A percentile compares a stretch with the other conserved stretches of the same genome.
Evolutionary conservation across 2,888 invertebrate species (phyloP).

Genomic region (Dasypogon diadema): DNA sequence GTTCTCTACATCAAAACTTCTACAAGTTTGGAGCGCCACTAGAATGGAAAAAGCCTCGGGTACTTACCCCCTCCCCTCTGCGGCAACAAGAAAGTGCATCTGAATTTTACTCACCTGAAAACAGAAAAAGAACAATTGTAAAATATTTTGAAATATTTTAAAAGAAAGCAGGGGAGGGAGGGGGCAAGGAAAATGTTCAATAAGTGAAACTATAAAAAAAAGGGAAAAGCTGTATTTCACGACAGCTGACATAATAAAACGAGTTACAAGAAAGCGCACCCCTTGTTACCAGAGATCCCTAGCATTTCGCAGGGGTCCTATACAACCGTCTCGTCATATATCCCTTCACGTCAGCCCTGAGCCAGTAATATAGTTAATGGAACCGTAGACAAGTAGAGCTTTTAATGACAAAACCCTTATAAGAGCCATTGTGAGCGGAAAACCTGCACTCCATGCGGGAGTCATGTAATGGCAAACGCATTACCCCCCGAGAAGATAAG

Average conservation of each 20-base stretch:
- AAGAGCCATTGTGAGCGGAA: conserved; percentile 41
- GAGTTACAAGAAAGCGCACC: not conserved
- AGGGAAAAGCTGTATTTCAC: not conserved
- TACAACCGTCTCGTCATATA: not conserved
- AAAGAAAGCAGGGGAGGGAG: conserved; percentile 9
- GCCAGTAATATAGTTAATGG: conserved; percentile 46
- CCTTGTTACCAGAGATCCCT: not conserved
- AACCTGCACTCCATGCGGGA: conserved; percentile 25
- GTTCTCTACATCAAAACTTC: conserved; percentile 29
- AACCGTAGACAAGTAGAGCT: conserved; percentile 45
- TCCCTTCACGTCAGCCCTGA: not conserved
- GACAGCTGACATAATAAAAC: no score
- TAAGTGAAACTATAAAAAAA: conserved; percentile 14
- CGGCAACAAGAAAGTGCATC: conserved; percentile 26
- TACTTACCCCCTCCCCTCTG: not conserved
- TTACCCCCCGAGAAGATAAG: conserved; percentile 31
- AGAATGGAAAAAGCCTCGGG: not conserved
- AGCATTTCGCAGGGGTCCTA: not conserved
- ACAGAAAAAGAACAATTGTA: conserved; percentile 41
- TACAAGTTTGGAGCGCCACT: not conserved
- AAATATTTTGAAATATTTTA: conserved; percentile 49
- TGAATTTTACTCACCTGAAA: conserved; percentile 48
- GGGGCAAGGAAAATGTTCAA: conserved; percentile 1
- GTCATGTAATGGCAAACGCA: conserved; percentile 43
- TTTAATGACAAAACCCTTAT: conserved; percentile 46